A percentile compares a stretch with the other conserved stretches of the same genome.
These are phyloP conservation scores for Gibbula magus DNA, from an alignment of 2,888 invertebrate genomes.

Conservation along the genomic window DNA sequence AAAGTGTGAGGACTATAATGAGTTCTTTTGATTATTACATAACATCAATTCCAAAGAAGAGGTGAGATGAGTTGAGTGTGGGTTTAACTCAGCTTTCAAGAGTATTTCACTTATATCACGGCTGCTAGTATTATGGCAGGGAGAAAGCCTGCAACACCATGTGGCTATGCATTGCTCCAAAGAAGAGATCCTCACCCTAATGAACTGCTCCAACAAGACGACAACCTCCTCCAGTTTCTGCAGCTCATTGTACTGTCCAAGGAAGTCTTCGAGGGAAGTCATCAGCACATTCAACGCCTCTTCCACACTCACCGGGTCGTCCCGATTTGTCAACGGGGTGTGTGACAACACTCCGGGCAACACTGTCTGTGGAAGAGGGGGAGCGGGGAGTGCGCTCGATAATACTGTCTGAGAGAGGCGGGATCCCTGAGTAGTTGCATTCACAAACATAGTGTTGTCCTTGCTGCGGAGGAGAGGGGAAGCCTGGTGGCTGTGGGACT, in stretches of 20 bases:
- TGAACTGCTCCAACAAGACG: constrained; percentile 69
- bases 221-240: constrained; percentile 74
- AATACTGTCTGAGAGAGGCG: constrained; percentile 33
- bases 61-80: no score
- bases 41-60: no score
- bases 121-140: no score
- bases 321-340: constrained; percentile 38
- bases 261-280: constrained; percentile 75
- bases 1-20: no score
- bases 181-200: constrained; percentile 66
- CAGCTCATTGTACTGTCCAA: constrained; percentile 76
- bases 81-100: no score
- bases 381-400: constrained; percentile 35
- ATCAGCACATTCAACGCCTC: constrained; percentile 71
- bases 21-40: no score
- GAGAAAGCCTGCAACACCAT: no score
- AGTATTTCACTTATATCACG: no score
- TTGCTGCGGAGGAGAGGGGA: constrained; percentile 28
- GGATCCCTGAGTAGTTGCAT: neutral
- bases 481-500: constrained; percentile 25
- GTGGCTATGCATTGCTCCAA: no score
- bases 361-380: constrained; percentile 25
- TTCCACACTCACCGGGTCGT: constrained; percentile 65
- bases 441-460: constrained; percentile 20
- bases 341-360: constrained; percentile 39